Percentiles rank a stretch among this genome's conserved stretches.
Evolutionary conservation across 53 echinoderm and acorn worm species (phyloP).

Genomic region (Hippasteria phrygiana): DNA sequence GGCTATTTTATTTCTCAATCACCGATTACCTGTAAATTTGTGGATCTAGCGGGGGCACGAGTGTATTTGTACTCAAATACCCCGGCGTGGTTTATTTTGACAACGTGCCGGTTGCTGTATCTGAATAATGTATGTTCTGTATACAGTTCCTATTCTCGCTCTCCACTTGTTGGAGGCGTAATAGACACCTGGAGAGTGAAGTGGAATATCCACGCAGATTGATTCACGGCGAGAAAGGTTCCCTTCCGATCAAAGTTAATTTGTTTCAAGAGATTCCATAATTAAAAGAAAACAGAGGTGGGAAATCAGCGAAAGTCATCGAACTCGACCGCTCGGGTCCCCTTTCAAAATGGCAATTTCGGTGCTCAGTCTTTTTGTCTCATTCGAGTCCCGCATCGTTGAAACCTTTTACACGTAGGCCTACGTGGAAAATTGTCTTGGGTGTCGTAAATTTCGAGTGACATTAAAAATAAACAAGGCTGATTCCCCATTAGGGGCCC

Average conservation of each 20-base stretch:
- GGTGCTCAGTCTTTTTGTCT: neutral
- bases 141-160: too few species aligned
- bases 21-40: neutral
- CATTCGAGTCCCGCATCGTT: neutral
- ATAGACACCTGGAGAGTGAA: neutral
- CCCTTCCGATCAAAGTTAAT: conserved; percentile 10
- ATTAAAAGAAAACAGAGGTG: conserved; percentile 40
- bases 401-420: neutral
- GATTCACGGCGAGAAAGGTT: conserved; percentile 6
- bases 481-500: neutral
- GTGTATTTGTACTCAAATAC: neutral
- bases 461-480: conserved; percentile 41
- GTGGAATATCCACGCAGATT: conserved; percentile 7
- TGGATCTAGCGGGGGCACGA: neutral
- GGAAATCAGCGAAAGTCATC: neutral
- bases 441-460: conserved; percentile 35
- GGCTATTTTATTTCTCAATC: neutral
- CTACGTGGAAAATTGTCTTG: conserved; percentile 14
- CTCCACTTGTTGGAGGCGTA: neutral
- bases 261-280: conserved; percentile 44
- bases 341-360: neutral
- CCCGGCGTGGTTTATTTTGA: neutral
- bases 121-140: too few species aligned
- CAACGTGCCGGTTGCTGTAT: neutral
- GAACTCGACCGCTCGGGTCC: neutral